Conservation (phyloP, 2,797 vertebrate species). For the Myotis pilosus region DNA sequence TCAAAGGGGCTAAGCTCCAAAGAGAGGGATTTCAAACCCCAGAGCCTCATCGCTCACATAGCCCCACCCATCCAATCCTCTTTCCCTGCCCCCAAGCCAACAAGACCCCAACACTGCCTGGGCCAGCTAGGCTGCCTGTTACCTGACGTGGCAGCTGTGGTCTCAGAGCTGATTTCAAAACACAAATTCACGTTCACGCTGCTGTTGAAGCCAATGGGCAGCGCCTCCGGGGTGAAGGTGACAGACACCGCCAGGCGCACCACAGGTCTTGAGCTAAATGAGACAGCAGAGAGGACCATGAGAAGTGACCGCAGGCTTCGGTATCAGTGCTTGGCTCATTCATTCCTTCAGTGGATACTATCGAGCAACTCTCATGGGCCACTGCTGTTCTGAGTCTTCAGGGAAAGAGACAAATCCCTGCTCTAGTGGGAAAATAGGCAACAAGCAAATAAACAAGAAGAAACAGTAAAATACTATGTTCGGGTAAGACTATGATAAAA, state of each 20-base stretch:
- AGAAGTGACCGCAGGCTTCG: background rate
- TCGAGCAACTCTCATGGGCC: background rate
- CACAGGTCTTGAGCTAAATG: conserved; percentile 76
- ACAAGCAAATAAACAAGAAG: background rate
- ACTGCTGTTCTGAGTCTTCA: background rate
- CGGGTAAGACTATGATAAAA: background rate
- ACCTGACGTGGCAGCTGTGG: conserved; percentile 43
- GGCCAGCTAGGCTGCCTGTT: background rate
- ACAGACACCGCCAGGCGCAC: conserved; percentile 56
- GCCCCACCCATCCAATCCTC: background rate
- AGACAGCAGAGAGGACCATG: conserved; percentile 36
- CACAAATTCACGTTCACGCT: background rate
- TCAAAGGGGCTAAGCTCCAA: background rate
- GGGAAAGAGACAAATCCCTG: background rate
- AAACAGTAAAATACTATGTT: background rate
- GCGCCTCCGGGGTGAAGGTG: conserved; percentile 64
- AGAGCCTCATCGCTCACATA: background rate
- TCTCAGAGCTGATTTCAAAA: conserved; percentile 49
- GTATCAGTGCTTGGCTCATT: background rate
- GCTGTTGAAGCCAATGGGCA: conserved; percentile 57
- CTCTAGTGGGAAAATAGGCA: background rate
- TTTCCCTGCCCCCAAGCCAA: background rate
- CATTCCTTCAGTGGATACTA: background rate
- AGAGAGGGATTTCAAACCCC: background rate
- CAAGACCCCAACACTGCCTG: rapidly evolving